Conservation (phyloP, 1,140 invertebrate species). For the Bombus sibiricus region DNA sequence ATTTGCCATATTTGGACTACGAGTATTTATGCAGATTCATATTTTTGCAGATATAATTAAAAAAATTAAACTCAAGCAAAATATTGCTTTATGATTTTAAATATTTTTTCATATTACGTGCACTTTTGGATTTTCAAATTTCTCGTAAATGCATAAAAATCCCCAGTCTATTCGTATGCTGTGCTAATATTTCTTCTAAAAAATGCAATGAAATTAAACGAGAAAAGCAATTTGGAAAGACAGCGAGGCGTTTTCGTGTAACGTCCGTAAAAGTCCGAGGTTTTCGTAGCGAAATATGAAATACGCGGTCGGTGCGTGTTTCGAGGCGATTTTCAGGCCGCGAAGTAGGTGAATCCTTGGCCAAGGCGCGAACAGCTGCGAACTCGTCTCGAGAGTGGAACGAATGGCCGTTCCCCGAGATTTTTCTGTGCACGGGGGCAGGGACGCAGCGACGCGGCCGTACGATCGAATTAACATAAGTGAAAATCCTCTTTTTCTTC, state of each 20-base stretch:
- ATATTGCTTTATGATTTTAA: too few relatives aligned
- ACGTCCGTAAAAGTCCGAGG: not conserved
- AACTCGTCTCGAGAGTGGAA: constrained; percentile 56
- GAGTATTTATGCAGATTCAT: too few relatives aligned
- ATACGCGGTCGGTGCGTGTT: constrained; percentile 8
- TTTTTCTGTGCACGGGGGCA: constrained; percentile 37
- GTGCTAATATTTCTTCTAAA: not conserved
- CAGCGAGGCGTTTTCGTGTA: not conserved
- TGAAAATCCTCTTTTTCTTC: constrained; percentile 71
- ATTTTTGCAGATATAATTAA: too few relatives aligned
- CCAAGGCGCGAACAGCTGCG: constrained; percentile 17
- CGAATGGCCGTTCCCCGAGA: constrained; percentile 39
- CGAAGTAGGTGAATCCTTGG: constrained; percentile 59
- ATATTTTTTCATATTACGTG: too few relatives aligned
- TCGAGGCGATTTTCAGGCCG: constrained; percentile 26
- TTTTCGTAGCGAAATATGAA: not conserved
- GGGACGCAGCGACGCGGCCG: not conserved
- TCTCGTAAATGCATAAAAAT: too few relatives aligned
- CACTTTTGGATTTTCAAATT: too few relatives aligned
- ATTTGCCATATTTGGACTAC: not conserved
- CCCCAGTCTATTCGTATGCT: too few relatives aligned
- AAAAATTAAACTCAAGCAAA: too few relatives aligned
- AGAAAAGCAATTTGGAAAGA: not conserved
- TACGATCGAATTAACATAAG: constrained; percentile 76
- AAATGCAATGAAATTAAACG: not conserved